These are phyloP conservation scores for Gonatopus flavifemur DNA, from an alignment of 1,140 invertebrate species.

Conservation along the genomic window DNA sequence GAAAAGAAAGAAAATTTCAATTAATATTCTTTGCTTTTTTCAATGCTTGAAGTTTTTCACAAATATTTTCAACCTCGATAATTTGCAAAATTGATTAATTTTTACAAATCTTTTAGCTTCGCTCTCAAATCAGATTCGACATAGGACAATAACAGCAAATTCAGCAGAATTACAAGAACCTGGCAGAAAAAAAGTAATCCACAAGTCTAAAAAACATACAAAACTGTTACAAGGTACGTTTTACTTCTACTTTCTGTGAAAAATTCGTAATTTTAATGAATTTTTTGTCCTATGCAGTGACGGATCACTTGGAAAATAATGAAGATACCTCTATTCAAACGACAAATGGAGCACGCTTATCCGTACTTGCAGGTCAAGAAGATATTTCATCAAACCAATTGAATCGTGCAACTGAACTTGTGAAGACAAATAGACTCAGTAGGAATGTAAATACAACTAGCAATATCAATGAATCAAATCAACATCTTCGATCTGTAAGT, in stretches of 20 bases:
- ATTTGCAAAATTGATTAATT: slow-evolving; percentile 14
- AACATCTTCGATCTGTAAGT: not conserved
- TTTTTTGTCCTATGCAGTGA: slow-evolving; percentile 58
- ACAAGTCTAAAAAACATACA: slow-evolving; percentile 50
- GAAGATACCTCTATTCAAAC: slow-evolving; percentile 67
- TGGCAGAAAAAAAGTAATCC: slow-evolving; percentile 41
- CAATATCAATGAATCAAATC: not conserved
- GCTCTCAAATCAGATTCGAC: slow-evolving; percentile 1
- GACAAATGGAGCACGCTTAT: slow-evolving; percentile 64
- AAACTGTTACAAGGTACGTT: slow-evolving; percentile 60
- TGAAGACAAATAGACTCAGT: slow-evolving; percentile 32
- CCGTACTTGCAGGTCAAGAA: slow-evolving; percentile 62
- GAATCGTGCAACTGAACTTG: slow-evolving; percentile 48
- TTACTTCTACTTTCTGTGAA: slow-evolving; percentile 3
- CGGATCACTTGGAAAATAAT: slow-evolving; percentile 61
- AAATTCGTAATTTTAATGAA: slow-evolving; percentile 12
- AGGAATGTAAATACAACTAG: not conserved
- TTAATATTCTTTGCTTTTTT: slow-evolving; percentile 6
- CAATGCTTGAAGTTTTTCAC: slow-evolving; percentile 16
- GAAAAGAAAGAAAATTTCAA: not conserved
- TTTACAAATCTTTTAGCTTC: slow-evolving; percentile 6
- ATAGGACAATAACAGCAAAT: slow-evolving; percentile 26
- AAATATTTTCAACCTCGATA: not conserved
- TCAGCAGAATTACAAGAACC: slow-evolving; percentile 7
- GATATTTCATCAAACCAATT: slow-evolving; percentile 61